Percentiles rank a stretch among this genome's conserved stretches.
Evolutionary conservation across 2,888 invertebrate species (phyloP).

Genomic region (Hofmannophila pseudospretella): DNA sequence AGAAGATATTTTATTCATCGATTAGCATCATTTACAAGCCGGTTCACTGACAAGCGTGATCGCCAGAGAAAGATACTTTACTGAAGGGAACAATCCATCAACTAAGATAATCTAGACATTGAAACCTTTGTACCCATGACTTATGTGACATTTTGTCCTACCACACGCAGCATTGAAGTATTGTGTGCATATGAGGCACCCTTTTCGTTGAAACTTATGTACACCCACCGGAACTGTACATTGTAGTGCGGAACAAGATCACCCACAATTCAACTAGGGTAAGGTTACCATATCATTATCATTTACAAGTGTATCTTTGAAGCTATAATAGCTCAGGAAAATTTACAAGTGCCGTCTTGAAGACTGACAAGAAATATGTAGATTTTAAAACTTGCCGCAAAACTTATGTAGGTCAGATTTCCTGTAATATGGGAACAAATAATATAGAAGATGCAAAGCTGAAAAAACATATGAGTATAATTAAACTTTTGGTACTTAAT

Average conservation of each 20-base stretch:
- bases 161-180: conserved; percentile 23
- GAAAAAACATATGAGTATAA: too few species aligned
- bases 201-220: conserved; percentile 35
- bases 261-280: conserved; percentile 51
- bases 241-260: conserved; percentile 40
- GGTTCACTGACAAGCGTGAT: too few species aligned
- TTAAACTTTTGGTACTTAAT: too few species aligned
- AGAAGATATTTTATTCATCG: too few species aligned
- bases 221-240: conserved; percentile 57
- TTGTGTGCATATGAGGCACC: conserved; percentile 59
- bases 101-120: conserved; percentile 24
- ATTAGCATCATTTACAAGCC: too few species aligned
- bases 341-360: too few species aligned
- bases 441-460: too few species aligned
- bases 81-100: conserved; percentile 23
- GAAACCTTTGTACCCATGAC: conserved; percentile 26
- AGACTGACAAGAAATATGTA: too few species aligned
- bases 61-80: conserved; percentile 13
- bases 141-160: conserved; percentile 35
- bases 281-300: conserved; percentile 54
- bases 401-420: too few species aligned
- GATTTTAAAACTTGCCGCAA: too few species aligned
- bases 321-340: too few species aligned
- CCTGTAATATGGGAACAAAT: too few species aligned
- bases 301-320: background rate